phyloP scores from a whole-genome alignment of 2,797 vertebrate genomes.

The Dermochelys coriacea region DNA sequence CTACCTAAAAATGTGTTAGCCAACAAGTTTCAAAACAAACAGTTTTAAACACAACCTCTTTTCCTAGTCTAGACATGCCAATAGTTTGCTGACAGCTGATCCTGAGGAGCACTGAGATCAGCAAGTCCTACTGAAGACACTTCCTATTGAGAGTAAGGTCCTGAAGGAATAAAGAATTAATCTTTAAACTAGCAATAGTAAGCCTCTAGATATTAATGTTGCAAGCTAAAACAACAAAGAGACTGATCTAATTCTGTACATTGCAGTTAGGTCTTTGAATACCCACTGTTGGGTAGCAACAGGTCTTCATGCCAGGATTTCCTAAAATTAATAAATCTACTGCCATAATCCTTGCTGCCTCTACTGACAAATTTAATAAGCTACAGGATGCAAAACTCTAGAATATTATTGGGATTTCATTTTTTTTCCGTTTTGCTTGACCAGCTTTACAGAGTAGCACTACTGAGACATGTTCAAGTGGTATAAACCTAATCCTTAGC shows the following conservation, averaged over 20 bases:
- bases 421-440: slow-evolving; percentile 64
- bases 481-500: slow-evolving; percentile 82
- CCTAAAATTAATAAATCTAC: slow-evolving; percentile 79
- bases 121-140: not conserved
- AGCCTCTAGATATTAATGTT: slow-evolving; percentile 24
- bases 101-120: not conserved
- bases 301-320: slow-evolving; percentile 69
- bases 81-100: not conserved
- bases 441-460: slow-evolving; percentile 78
- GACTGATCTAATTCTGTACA: slow-evolving; percentile 29
- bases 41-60: not conserved
- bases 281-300: slow-evolving; percentile 52
- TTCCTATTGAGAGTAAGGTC: not conserved
- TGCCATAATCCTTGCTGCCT: slow-evolving; percentile 77
- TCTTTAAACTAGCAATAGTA: not conserved
- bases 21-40: not conserved
- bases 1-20: not conserved
- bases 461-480: slow-evolving; percentile 77
- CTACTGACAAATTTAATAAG: slow-evolving; percentile 83
- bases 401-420: slow-evolving; percentile 72
- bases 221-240: slow-evolving; percentile 35
- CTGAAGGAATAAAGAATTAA: not conserved
- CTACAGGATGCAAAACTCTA: slow-evolving; percentile 77
- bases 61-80: not conserved
- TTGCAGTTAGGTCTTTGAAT: not conserved